Conservation (phyloP, 2,113 vertebrate genomes). For the Ia io region DNA sequence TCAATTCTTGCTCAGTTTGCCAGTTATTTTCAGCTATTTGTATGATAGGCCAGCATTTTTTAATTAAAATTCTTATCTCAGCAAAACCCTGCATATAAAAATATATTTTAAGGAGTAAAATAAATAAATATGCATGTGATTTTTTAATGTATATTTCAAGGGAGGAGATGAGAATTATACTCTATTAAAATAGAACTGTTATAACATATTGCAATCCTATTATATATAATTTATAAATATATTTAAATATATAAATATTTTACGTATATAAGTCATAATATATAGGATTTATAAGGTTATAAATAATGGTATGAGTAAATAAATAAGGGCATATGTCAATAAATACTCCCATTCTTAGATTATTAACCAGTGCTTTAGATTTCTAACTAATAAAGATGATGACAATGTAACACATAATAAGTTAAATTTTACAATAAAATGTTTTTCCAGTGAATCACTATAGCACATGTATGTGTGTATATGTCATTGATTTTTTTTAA, state of each 20-base stretch:
- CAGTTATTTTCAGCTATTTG: conserved; percentile 61
- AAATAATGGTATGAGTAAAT: not conserved
- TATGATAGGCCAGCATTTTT: conserved; percentile 49
- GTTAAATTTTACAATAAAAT: not conserved
- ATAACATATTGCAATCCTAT: not conserved
- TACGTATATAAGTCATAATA: not conserved
- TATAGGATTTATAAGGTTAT: not conserved
- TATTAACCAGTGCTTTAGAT: not conserved
- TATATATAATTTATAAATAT: not conserved
- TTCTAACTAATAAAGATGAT: not conserved
- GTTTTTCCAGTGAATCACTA: not conserved
- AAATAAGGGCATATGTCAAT: not conserved
- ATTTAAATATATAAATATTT: not conserved
- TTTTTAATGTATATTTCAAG: conserved; percentile 2
- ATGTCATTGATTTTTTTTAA: not conserved
- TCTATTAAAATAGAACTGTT: not conserved
- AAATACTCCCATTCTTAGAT: not conserved
- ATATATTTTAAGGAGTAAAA: conserved; percentile 28
- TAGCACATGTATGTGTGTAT: not conserved
- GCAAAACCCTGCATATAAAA: not conserved
- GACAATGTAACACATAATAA: not conserved
- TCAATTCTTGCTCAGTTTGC: conserved; percentile 53
- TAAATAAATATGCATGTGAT: conserved; percentile 20
- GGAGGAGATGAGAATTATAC: fast-evolving
- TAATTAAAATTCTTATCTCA: conserved; percentile 55